Evolutionary conservation across 2,888 invertebrate species (phyloP).

Genomic region (Furcula furcula): DNA sequence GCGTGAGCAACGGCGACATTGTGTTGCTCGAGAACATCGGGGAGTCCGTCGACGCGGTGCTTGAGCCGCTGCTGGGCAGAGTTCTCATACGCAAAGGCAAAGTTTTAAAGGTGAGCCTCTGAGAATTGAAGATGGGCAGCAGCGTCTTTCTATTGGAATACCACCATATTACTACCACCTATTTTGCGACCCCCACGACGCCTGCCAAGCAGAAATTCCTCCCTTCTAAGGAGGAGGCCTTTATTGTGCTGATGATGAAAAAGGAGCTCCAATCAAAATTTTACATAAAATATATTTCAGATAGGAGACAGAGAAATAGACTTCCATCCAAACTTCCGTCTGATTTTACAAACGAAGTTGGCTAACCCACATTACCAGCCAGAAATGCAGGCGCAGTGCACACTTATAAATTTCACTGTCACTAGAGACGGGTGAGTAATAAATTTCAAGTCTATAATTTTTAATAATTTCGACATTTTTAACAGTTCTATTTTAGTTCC

Average conservation of each 20-base stretch:
- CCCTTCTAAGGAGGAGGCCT: no score
- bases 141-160: no score
- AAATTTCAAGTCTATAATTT: no score
- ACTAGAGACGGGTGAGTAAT: conserved; percentile 91
- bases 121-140: no score
- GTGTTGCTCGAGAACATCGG: conserved; percentile 94
- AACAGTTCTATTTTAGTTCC: no score
- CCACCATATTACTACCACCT: no score
- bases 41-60: conserved; percentile 93
- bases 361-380: conserved; percentile 98
- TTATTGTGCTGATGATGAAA: no score
- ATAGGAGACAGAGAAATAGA: conserved; percentile 97
- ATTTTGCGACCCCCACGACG: no score
- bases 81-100: conserved; percentile 94
- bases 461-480: no score
- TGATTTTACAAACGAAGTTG: conserved; percentile 95
- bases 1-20: conserved; percentile 87
- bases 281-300: conserved; percentile 85
- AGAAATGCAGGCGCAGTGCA: conserved; percentile 98
- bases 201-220: no score
- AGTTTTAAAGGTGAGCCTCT: conserved; percentile 82
- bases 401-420: conserved; percentile 97
- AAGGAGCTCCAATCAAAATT: no score
- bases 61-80: conserved; percentile 93
- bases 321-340: conserved; percentile 89